Base-by-base conservation (phyloP, 2,888 invertebrate genomes). In the Tridacna crocea region DNA sequence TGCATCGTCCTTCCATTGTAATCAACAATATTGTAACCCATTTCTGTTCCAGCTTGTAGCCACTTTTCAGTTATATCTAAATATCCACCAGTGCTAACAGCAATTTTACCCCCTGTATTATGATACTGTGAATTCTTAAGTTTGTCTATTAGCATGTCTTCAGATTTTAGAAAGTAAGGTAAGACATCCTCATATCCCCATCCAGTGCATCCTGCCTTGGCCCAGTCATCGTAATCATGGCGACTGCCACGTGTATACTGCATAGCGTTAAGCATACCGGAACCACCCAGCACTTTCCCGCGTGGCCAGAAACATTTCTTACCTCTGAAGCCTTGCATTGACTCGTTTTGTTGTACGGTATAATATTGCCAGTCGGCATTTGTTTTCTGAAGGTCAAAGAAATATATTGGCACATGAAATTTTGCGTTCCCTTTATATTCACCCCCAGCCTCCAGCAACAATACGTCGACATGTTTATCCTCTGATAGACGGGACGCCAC, bases 401-500 rank as follows among this genome's bases (percentile, higher is more conserved):
- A 89, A 1, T 94, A 93, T 11, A 95, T 94, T 0, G 95, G 95
- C 92, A 95, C 94, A 80, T 94, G 93, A 68, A 95, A 93, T 65
- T 91, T 90, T 91, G 92, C 92, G 47, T 81, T 79, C 12, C 83
- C 92, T 84, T 92, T 92, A 91, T 95, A 95, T 46, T 91, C 89
- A 0, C 94, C 94, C 0, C 95, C 95, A 4, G 95, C 95, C 85
- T 95, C 95, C 60, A 74, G 46, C 22, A 70, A 70, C 70, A 70
- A 26, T 51, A 70, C 70, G 4, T 70, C 51, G 22, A 70, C 70
- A 26, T 70, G 12, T 26, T 70, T 48, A 26, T 70, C 70, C 24
- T 70, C 70, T 4, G 70, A 70, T 2, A 70, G 70, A 22, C 70
- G 46, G n/a, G 70, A 70, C 12, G 70, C 70, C 22, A 70, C 26